Conservation (phyloP, 2,888 invertebrate species). For the Andrena flavipes region DNA sequence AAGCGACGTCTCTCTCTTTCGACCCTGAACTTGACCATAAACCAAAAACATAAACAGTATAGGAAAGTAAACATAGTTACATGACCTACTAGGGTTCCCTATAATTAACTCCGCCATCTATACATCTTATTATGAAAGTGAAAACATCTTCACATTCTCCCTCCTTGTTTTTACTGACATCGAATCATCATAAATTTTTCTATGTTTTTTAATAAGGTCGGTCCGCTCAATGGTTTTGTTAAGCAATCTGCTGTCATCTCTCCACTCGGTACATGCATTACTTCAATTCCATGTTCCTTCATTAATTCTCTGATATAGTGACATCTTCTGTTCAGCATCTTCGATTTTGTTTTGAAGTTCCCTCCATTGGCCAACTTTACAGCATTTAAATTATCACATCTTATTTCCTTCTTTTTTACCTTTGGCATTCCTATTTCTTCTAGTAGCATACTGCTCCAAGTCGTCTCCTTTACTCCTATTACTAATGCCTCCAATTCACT, state of each 20-base stretch:
- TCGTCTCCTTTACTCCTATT: conserved; percentile 21
- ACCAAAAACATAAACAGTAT: too few species aligned
- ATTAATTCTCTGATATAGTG: not conserved
- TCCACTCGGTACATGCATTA: not conserved
- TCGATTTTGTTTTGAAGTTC: not conserved
- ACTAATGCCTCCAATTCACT: not conserved
- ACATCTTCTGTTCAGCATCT: not conserved
- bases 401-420: not conserved
- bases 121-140: too few species aligned
- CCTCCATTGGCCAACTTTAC: conserved; percentile 29
- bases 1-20: too few species aligned
- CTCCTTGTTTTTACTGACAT: too few species aligned
- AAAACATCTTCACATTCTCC: too few species aligned
- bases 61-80: too few species aligned
- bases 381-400: conserved; percentile 32
- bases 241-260: conserved; percentile 3
- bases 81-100: too few species aligned
- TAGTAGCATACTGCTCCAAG: not conserved
- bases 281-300: not conserved
- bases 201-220: not conserved
- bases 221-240: not conserved
- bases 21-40: too few species aligned
- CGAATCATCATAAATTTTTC: not conserved
- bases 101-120: too few species aligned
- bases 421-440: not conserved